Evolutionary conservation across 2,888 invertebrate species (phyloP), one percentile per base, ranked within the genome.

Genomic region (Drosophila hamatofila): DNA sequence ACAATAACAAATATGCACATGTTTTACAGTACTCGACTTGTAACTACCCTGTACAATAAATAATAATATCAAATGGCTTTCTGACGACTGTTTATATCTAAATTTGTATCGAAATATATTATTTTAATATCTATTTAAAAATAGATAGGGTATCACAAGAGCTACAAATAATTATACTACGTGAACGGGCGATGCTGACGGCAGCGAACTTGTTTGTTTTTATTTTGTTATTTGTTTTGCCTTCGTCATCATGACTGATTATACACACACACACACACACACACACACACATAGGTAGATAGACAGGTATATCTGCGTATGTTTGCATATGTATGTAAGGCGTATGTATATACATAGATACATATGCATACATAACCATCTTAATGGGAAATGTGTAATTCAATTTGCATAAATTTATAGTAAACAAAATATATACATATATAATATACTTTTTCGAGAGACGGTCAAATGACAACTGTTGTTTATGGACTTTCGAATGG

Each of bases 181-280:
- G 58, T 54, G 46, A 41, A 48, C 30, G 51, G 21, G 12, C 12
- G 64, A n/a, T 23, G 55, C 44, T 54, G 12, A 27, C 18, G 27
- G 39, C 18, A 55, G 37, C 54, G n/a, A 16, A 55, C 42, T 67
- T 81, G 75, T 81, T 81, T 81, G 67, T 72, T 78, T 81, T 81
- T 54, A 66, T 81, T 64, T 79, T 49, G 44, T 67, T 68, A 27
- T 52, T 39, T 52, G 59, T 42, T 66, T 58, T 60, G 52, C 49
- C 59, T 63, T 78, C 64, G 74, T 49, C 37, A 75, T 54, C 78
- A 67, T 81, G 75, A 75, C 57, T 79, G 41, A 18, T n/a, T n/a
- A n/a, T n/a, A n/a, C n/a, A n/a, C n/a, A n/a, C n/a, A n/a, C n/a
- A 21, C 12, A 64, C 62, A 64, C 39, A 48, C 11, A 55, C 39